Evolutionary conservation across 2,888 invertebrate species (phyloP), one percentile per base, ranked within the genome.

Genomic region (Brenthis hecate): DNA sequence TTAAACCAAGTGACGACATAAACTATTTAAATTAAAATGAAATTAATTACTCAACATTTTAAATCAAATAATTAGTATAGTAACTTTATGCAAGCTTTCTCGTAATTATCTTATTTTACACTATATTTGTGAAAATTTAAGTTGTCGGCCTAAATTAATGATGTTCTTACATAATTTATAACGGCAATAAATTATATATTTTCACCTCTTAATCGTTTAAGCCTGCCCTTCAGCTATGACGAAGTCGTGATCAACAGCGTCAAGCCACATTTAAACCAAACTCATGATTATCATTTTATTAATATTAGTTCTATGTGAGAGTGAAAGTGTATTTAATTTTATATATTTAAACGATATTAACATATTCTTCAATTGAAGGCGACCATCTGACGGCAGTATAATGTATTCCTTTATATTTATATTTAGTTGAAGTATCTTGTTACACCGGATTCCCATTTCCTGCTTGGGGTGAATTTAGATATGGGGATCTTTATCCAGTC

Each of bases 251-350:
- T 36, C 50, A 56, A 66, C 48, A 48, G 48, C 53, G 62, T 62
- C 66, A 66, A 66, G 60, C 50, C 19, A n/a, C 54, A 66, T 55
- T 66, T 61, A 61, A 19, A 54, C 36, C 36, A 43, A 43, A 43
- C 36, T 43, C 11, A 43, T 11, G 36, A 43, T 43, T 43, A 43
- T 43, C 36, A 43, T 53, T 36, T 51, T 62, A 62, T 36, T 51
- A 54, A 14, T 43, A 62, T 53, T 36, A 62, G 53, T 53, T 62
- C 36, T 60, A 13, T 53, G 65, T 61, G 50, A 61, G 48, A 66
- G 61, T 66, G 60, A 66, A 66, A 66, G 66, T 66, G 16, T 54
- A 62, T 53, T 62, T 43, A 36, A 62, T 62, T 62, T 62, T n/a
- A 32, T 62, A 54, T 51, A 62, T 13, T 43, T 53, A 53, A 53